Evolutionary conservation across 2,113 vertebrate genomes (phyloP).

Genomic region (Nycticryphes semicollaris): DNA sequence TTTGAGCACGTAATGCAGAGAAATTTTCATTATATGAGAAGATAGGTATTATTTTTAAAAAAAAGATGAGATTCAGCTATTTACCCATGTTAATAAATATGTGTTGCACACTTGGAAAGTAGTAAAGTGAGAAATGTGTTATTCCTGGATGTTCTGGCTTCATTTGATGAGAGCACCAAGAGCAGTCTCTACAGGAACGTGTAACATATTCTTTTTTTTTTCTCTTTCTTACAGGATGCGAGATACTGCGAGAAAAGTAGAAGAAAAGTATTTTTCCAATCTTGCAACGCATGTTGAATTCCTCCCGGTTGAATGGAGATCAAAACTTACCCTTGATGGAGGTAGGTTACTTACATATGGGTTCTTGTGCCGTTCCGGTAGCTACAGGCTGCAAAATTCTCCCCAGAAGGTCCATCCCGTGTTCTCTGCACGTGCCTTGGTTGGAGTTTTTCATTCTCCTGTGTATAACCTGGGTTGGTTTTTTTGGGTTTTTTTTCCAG

Average conservation of each 20-base stretch:
- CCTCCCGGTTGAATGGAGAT: slow-evolving; percentile 96
- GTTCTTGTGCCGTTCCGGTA: background rate
- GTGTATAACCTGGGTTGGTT: background rate
- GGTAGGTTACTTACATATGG: slow-evolving; percentile 69
- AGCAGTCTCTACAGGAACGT: background rate
- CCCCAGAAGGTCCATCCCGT: background rate
- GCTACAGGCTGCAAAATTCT: background rate
- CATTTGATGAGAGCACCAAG: background rate
- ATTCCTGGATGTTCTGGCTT: background rate
- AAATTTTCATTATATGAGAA: background rate
- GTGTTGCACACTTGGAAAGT: background rate
- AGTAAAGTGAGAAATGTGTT: background rate
- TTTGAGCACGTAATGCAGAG: background rate
- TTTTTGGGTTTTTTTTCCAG: slow-evolving; percentile 52
- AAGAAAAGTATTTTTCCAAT: slow-evolving; percentile 93
- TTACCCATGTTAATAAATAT: background rate
- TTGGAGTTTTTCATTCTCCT: background rate
- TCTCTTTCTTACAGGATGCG: slow-evolving; percentile 83
- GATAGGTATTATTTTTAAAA: too few relatives aligned
- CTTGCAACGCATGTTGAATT: slow-evolving; percentile 92
- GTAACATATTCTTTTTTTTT: background rate
- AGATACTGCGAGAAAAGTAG: slow-evolving; percentile 93
- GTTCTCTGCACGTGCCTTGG: background rate
- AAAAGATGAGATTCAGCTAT: too few relatives aligned
- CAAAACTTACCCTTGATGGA: slow-evolving; percentile 94